Conservation (phyloP, 2,113 vertebrate genomes). For the Catagonus wagneri region DNA sequence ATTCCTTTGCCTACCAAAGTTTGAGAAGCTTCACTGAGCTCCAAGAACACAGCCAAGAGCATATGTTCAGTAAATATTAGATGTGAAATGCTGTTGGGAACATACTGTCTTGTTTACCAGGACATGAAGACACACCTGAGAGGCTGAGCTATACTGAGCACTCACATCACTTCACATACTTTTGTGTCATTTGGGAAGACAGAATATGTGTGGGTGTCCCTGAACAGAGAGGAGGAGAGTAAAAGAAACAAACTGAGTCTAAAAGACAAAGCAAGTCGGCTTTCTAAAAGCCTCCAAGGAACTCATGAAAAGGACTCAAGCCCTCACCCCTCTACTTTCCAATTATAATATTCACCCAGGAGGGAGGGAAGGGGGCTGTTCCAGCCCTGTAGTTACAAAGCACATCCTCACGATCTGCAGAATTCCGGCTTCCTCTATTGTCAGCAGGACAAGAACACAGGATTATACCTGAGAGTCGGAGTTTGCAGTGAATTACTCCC, state of each 20-base stretch:
- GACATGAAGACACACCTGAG: conserved; percentile 29
- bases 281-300: conserved; percentile 22
- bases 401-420: conserved; percentile 26
- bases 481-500: conserved; percentile 67
- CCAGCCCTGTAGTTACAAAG: conserved; percentile 32
- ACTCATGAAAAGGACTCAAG: not conserved
- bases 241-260: conserved; percentile 55
- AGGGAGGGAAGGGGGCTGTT: not conserved
- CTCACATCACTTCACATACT: conserved; percentile 17
- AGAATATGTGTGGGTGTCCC: conserved; percentile 60
- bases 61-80: not conserved
- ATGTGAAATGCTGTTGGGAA: conserved; percentile 52
- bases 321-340: not conserved
- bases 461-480: conserved; percentile 59
- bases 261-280: conserved; percentile 58
- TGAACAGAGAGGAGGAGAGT: not conserved
- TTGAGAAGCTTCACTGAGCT: not conserved
- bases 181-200: conserved; percentile 55
- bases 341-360: conserved; percentile 28
- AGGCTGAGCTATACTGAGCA: conserved; percentile 55
- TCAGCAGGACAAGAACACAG: conserved; percentile 70
- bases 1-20: not conserved
- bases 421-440: conserved; percentile 41
- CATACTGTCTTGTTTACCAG: conserved; percentile 68
- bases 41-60: not conserved